Percentiles rank a stretch among this genome's conserved stretches.
Evolutionary conservation across 2,888 invertebrate genomes (phyloP).

Genomic region (Gryllus longicercus): DNA sequence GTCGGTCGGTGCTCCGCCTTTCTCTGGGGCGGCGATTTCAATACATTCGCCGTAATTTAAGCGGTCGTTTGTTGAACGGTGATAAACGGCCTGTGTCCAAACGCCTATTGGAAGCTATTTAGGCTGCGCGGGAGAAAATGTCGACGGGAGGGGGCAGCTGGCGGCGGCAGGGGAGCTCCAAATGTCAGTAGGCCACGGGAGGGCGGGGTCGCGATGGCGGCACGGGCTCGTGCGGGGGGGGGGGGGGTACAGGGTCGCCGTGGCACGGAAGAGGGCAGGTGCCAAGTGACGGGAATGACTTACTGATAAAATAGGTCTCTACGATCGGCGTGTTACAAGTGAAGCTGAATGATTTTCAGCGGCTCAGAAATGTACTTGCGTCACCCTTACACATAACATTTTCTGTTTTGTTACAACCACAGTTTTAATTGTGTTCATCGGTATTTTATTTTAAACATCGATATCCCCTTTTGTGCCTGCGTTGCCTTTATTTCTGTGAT

Average conservation of each 20-base stretch:
- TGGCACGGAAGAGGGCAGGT: too few relatives aligned
- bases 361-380: too few relatives aligned
- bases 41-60: constrained; percentile 9
- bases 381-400: too few relatives aligned
- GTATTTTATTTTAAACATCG: too few relatives aligned
- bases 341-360: too few relatives aligned
- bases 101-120: constrained; percentile 10
- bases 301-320: too few relatives aligned
- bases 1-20: not conserved
- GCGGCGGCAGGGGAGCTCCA: not conserved
- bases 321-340: too few relatives aligned
- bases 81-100: not conserved
- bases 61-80: not conserved
- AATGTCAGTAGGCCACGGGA: constrained; percentile 4
- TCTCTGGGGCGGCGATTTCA: constrained; percentile 6
- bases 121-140: constrained; percentile 8
- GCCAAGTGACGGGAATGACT: too few relatives aligned
- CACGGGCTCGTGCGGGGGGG: not conserved
- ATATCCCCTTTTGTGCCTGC: too few relatives aligned
- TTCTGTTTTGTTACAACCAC: too few relatives aligned
- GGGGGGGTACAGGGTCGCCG: not conserved
- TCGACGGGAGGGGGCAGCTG: not conserved
- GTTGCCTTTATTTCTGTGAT: too few relatives aligned
- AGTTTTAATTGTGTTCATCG: too few relatives aligned
- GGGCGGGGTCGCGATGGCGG: not conserved